A percentile compares a stretch with the other conserved stretches of the same genome.
Conservation (phyloP, 2,888 invertebrate genomes). For the Ormyrus nitidulus region DNA sequence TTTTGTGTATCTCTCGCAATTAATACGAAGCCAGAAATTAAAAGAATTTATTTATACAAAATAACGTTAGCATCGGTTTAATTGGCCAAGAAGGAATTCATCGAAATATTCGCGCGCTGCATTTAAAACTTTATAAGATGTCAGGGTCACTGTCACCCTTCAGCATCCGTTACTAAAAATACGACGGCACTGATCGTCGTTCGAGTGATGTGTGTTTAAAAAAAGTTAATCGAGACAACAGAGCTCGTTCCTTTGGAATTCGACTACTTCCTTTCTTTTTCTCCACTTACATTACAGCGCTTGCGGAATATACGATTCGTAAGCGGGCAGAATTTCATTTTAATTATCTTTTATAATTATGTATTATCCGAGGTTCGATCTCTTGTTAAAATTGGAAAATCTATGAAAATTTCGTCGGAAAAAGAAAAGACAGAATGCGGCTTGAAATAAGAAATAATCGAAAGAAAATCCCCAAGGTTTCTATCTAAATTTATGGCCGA, state of each 20-base stretch:
- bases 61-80: background rate
- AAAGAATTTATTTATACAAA: background rate
- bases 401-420: too few species aligned
- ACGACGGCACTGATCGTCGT: constrained; percentile 35
- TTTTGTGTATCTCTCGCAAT: too few species aligned
- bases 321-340: too few species aligned
- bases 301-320: background rate
- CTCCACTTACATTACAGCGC: background rate
- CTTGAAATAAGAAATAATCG: too few species aligned
- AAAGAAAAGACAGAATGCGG: too few species aligned
- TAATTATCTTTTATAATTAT: too few species aligned
- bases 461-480: too few species aligned
- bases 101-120: constrained; percentile 18
- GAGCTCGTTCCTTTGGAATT: background rate
- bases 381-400: too few species aligned
- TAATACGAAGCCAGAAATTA: too few species aligned
- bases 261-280: background rate
- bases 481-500: too few species aligned
- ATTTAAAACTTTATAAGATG: constrained; percentile 37
- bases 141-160: constrained; percentile 52
- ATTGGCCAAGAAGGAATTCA: background rate
- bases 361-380: too few species aligned
- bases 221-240: constrained; percentile 19
- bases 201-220: constrained; percentile 33
- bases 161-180: constrained; percentile 50